Evolutionary conservation across 2,113 vertebrate species (phyloP), one percentile per base, ranked within the genome.

Genomic region (Xyrauchen texanus): DNA sequence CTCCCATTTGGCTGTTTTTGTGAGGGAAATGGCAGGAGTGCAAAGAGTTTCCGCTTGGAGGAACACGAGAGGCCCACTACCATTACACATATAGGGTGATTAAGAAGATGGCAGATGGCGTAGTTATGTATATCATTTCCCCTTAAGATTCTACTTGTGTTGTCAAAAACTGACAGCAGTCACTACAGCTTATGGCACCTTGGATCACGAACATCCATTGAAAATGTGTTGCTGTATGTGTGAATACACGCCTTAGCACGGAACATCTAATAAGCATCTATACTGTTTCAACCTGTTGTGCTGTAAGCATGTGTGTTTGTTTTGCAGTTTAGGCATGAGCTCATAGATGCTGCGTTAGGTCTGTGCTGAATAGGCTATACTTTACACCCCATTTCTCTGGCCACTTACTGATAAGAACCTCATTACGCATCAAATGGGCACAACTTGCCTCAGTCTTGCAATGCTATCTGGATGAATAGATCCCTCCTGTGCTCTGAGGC

Each of bases 321-420:
- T 53, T 9, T 65, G 57, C 21, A 64, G 55, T 55, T 61, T 73
- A 5, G 46, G 79, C 84, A 89, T 87, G 87, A 91, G 83, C 82
- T 88, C 85, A 86, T 63, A 84, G 81, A 84, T 76, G 15, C 68
- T 67, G 84, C 78, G 86, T 90, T 88, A 86, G 71, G 72, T 67
- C 44, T 42, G 61, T 84, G 81, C 81, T 66, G 86, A 88, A 81
- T 68, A 68, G 86, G 86, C 86, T 86, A 87, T 89, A 85, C 80
- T 88, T 89, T 85, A 87, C 87, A 89, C 88, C 85, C 89, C 86
- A 86, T 89, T 84, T 88, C 87, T 88, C 81, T 88, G 84, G 85
- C 86, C 90, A 90, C 89, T 81, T 85, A 77, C 88, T 87, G 90
- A 90, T 91, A 90, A 89, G 89, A 87, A 85, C 81, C 82, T 89